A percentile compares a stretch with the other conserved stretches of the same genome.
Conservation (phyloP, 1,140 invertebrate genomes). For the Ganaspis sp. region DNA sequence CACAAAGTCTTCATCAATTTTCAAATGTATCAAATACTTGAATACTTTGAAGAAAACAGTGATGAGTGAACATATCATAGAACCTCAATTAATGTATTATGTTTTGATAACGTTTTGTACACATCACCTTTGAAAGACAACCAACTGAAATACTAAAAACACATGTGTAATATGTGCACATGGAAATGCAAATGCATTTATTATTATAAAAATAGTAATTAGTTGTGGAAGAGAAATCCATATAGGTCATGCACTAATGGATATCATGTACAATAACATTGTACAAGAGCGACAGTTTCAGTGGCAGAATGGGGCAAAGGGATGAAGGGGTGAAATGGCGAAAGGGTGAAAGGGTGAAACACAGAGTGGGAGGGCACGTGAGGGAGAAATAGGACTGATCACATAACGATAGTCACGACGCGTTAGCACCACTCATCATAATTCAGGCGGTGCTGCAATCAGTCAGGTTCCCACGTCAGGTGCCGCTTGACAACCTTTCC, state of each 20-base stretch:
- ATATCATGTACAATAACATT: constrained; percentile 12
- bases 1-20: no score
- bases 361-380: neutral
- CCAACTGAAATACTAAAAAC: no score
- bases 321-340: neutral
- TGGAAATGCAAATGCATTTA: no score
- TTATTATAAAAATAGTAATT: no score
- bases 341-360: neutral
- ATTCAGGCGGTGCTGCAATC: constrained; percentile 5
- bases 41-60: no score
- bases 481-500: neutral
- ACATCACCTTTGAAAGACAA: no score
- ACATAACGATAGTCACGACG: constrained; percentile 28
- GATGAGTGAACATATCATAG: no score
- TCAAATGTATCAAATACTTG: no score
- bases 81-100: no score
- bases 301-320: neutral
- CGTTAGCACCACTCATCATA: constrained; percentile 24
- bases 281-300: constrained; percentile 20
- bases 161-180: no score
- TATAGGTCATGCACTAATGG: constrained; percentile 10
- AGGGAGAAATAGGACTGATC: neutral
- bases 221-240: neutral
- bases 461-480: constrained; percentile 12
- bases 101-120: no score